phyloP scores from a whole-genome alignment of 2,888 invertebrate genomes.

The Entomobrya proxima region DNA sequence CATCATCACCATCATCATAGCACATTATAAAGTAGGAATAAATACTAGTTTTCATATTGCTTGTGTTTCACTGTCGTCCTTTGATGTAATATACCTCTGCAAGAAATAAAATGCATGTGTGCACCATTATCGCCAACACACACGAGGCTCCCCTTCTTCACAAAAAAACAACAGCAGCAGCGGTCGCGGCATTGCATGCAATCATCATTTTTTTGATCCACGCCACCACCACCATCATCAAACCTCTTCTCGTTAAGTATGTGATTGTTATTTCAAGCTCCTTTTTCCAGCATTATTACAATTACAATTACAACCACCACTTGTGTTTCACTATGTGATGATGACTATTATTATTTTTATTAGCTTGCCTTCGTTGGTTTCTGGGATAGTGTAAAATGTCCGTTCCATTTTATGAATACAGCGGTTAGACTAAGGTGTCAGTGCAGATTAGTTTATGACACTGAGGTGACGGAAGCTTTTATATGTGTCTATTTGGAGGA shows the following conservation, averaged over 20 bases:
- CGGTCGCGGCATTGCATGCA: constrained; percentile 46
- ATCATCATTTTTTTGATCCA: constrained; percentile 27
- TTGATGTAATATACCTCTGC: not conserved
- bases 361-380: not conserved
- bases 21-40: constrained; percentile 19
- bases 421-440: no score
- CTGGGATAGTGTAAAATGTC: not conserved
- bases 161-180: constrained; percentile 20
- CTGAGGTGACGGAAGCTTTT: no score
- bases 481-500: no score
- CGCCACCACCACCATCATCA: constrained; percentile 9
- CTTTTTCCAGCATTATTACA: constrained; percentile 60
- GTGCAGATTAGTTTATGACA: no score
- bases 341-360: constrained; percentile 62
- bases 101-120: constrained; percentile 12
- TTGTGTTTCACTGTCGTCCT: not conserved
- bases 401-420: not conserved
- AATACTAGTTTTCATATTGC: not conserved
- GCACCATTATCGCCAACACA: not conserved
- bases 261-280: constrained; percentile 62
- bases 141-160: constrained; percentile 36
- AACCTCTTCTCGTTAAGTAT: constrained; percentile 53
- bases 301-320: constrained; percentile 63
- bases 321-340: constrained; percentile 48
- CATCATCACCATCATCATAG: constrained; percentile 16